A percentile compares a stretch with the other conserved stretches of the same genome.
phyloP scores from a whole-genome alignment of 2,113 vertebrate species.

The Regulus satrapa region DNA sequence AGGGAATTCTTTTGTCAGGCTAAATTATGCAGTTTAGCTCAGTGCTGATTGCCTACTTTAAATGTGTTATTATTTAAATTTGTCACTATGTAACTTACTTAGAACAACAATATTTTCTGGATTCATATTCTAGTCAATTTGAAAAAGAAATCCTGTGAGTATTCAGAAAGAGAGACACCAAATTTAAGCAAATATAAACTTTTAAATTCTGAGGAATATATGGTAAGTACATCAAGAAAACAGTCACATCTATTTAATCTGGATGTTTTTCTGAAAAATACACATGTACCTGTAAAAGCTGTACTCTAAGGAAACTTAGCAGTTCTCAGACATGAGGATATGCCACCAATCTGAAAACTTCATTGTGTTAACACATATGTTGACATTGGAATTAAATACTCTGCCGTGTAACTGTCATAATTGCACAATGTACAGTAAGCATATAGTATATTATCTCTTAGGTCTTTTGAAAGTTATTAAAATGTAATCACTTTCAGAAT shows the following conservation, averaged over 20 bases:
- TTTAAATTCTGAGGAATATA: not conserved
- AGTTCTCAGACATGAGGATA: not conserved
- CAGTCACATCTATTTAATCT: not conserved
- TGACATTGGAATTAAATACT: not conserved
- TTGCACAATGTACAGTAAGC: not conserved
- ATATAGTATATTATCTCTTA: not conserved
- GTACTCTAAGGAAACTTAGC: not conserved
- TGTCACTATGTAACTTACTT: not conserved
- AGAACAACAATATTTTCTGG: not conserved
- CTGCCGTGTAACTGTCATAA: not conserved
- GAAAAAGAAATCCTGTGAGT: not conserved
- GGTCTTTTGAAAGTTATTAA: not conserved
- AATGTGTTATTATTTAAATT: not conserved
- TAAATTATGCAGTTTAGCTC: not conserved
- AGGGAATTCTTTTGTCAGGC: not conserved
- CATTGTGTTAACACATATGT: not conserved
- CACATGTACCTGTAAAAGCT: not conserved
- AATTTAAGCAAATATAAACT: not conserved
- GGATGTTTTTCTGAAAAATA: not conserved
- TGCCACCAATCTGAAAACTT: not conserved
- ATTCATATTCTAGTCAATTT: not conserved
- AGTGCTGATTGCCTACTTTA: not conserved
- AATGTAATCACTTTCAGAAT: not conserved
- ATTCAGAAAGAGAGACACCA: not conserved
- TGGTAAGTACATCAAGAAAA: not conserved